A percentile compares a stretch with the other conserved stretches of the same genome.
Evolutionary conservation across 2,113 vertebrate genomes (phyloP).

Genomic region (Lipotes vexillifer): DNA sequence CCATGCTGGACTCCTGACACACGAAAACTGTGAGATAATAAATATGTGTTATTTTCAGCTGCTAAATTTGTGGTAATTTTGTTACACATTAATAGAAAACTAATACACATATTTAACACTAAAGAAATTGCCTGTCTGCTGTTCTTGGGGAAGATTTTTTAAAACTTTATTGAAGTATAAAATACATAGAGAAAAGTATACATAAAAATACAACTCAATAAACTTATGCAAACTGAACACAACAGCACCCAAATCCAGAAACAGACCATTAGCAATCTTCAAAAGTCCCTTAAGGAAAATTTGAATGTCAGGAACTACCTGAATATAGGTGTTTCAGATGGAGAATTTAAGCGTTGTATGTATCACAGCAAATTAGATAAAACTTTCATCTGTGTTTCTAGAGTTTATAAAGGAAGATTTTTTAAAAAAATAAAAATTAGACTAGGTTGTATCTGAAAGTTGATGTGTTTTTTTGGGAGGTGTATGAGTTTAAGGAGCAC

Average conservation of each 20-base stretch:
- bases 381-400: neutral
- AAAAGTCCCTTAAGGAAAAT: neutral
- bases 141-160: neutral
- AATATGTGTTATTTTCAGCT: neutral
- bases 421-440: neutral
- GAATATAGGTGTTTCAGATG: neutral
- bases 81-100: neutral
- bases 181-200: neutral
- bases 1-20: neutral
- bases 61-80: neutral
- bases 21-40: neutral
- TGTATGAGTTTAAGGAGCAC: neutral
- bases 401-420: neutral
- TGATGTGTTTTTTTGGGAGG: neutral
- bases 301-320: neutral
- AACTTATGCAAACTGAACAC: neutral
- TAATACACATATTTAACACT: neutral
- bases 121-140: neutral
- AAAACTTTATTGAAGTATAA: neutral
- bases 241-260: neutral
- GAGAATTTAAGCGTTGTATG: neutral
- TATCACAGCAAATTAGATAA: neutral
- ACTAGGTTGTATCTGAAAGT: neutral
- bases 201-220: neutral
- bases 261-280: neutral